phyloP scores from a whole-genome alignment of 2,888 invertebrate genomes.

The Creontiades dilutus region DNA sequence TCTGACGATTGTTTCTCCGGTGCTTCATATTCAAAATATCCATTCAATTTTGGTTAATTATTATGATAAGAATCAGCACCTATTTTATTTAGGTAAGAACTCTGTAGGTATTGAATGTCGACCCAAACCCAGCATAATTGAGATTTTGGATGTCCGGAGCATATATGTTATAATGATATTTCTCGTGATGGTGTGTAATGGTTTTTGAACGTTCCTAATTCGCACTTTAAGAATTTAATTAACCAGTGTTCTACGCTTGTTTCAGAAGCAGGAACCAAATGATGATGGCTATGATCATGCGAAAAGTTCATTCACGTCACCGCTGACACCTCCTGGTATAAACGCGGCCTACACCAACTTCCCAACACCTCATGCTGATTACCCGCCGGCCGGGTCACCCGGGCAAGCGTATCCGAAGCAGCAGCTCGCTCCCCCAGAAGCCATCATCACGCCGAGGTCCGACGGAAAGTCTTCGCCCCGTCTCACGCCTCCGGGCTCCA shows the following conservation, averaged over 20 bases:
- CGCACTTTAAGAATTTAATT: not conserved
- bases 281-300: conserved; percentile 66
- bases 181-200: too few relatives aligned
- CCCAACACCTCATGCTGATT: conserved; percentile 63
- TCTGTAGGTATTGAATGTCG: too few relatives aligned
- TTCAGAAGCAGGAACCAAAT: conserved; percentile 74
- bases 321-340: conserved; percentile 72
- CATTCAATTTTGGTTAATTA: too few relatives aligned
- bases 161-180: too few relatives aligned
- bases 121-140: too few relatives aligned
- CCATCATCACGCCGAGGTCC: conserved; percentile 52
- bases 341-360: conserved; percentile 49
- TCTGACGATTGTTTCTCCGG: too few relatives aligned
- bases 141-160: too few relatives aligned
- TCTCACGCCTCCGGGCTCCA: conserved; percentile 73
- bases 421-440: conserved; percentile 11
- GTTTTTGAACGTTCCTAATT: too few relatives aligned
- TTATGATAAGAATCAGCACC: too few relatives aligned
- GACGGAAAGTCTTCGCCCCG: conserved; percentile 65
- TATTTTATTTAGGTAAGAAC: too few relatives aligned
- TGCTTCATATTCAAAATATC: too few relatives aligned
- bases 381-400: conserved; percentile 43
- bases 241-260: not conserved
- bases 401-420: not conserved
- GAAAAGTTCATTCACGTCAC: conserved; percentile 52